Base-by-base conservation (phyloP, 2,888 invertebrate genomes). In the Drosophila anomalata region DNA sequence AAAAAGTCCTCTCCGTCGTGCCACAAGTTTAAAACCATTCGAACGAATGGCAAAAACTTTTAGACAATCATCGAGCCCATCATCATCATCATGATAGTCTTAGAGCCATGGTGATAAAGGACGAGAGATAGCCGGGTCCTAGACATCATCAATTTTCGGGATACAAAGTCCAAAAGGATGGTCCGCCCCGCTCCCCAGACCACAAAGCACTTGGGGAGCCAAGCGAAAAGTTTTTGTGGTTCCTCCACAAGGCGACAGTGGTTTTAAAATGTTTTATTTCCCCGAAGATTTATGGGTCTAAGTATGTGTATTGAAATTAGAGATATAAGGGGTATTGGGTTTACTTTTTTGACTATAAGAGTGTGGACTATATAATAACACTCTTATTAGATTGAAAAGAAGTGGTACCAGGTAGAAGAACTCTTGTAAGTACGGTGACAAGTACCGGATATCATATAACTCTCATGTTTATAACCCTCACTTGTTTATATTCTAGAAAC, bases 181-280 rank as follows among this genome's bases (percentile, higher is more conserved):
- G 22, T 4, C 22, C 22, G 3, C 22, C 3, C 22, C 31, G 2
- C 31, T 7, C 1, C 11, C 60, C 62, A 53, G 52, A 70, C 80
- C 78, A 33, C 83, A 83, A 81, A 79, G 79, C 82, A 84, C 79
- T 82, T 84, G 78, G 73, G 47, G 11, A 68, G 61, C 68, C n/a
- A 22, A 36, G 69, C 77, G 68, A 65, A 84, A 84, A 78, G 53
- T 83, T 72, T 81, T 29, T 55, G 60, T 42, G 50, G 56, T 65
- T 31, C 36, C 20, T 12, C 39, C 50, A 14, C 8, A 33, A 5
- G 1, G 26, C 2, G 7, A 70, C 69, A 70, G 69, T 70, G 69
- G 41, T 17, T 39, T 39, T 12, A 12, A 12, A 36, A 36, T 36
- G 36, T 36, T 36, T 33, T 33, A 33, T 33, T n/a, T 33, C 1